These are phyloP conservation scores for Dasypolia templi DNA, from an alignment of 2,888 invertebrate genomes.

Conservation along the genomic window DNA sequence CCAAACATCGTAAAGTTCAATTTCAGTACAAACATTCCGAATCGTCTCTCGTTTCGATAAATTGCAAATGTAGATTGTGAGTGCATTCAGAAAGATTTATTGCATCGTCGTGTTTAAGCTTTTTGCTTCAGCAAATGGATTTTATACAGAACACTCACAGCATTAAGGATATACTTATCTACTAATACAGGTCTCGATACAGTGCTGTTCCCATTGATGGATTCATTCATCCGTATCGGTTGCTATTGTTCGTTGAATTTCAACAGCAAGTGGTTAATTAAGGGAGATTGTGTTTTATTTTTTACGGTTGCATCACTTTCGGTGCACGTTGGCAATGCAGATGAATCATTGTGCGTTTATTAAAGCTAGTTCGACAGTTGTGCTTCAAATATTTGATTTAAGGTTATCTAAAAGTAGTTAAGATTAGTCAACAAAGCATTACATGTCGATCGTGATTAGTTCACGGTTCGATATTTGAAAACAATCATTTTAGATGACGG, in stretches of 20 bases:
- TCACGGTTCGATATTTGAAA: neutral
- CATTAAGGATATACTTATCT: slow-evolving; percentile 52
- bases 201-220: slow-evolving; percentile 58
- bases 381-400: neutral
- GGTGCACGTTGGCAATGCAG: slow-evolving; percentile 12
- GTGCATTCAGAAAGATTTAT: slow-evolving; percentile 86
- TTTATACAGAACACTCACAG: slow-evolving; percentile 68
- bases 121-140: slow-evolving; percentile 79
- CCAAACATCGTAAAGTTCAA: slow-evolving; percentile 54
- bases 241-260: slow-evolving; percentile 61
- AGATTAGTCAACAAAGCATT: neutral
- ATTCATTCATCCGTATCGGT: slow-evolving; percentile 65
- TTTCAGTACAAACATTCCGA: slow-evolving; percentile 65
- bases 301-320: slow-evolving; percentile 41
- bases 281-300: slow-evolving; percentile 39
- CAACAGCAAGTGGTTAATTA: slow-evolving; percentile 63
- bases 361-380: neutral
- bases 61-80: slow-evolving; percentile 76
- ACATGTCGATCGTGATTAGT: neutral
- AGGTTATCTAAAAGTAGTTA: neutral
- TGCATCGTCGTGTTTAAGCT: slow-evolving; percentile 76
- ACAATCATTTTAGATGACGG: neutral
- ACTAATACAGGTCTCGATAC: slow-evolving; percentile 37
- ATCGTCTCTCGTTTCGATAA: slow-evolving; percentile 70
- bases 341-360: neutral